Evolutionary conservation across 2,888 invertebrate genomes (phyloP), one percentile per base, ranked within the genome.

Genomic region (Gasteruption jaculator): DNA sequence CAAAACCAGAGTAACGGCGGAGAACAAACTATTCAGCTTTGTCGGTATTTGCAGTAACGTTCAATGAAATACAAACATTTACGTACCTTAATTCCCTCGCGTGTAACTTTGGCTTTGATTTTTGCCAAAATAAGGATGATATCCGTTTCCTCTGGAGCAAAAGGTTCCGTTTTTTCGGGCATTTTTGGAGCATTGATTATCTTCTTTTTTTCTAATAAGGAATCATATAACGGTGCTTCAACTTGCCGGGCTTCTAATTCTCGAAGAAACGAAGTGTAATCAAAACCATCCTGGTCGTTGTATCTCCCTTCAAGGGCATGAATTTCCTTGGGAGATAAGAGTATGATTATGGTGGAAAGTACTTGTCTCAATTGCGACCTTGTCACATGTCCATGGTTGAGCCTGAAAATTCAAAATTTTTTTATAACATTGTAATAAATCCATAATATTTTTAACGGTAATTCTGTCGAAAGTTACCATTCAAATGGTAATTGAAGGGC

Each of bases 241-340:
- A 68, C 53, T 4, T 64, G 57, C 37, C 60, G 61, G 1, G 75
- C 66, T 50, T 77, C 76, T 12, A 82, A 79, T 70, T 86, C 86
- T 41, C 78, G 76, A 38, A 88, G 71, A 53, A 89, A 81, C 54
- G 76, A 76, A 46, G 76, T 74, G 61, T 87, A 89, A 73, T 81
- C 82, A 68, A 89, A 87, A 15, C 87, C 88, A 60, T 81, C 69
- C 61, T 86, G 82, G 64, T 87, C 83, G 46, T 80, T 79, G 71
- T 84, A 87, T 49, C 84, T 75, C 54, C 75, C 75, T 61, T 85
- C 82, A 31, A 89, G 73, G 14, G 86, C 80, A 41, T 79, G 79
- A 39, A 84, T 66, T 61, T 86, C 86, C 54, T 78, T 77, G 32
- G 77, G 74, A 0, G 83, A 76, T 5, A 83, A 73, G 46, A 85